Conservation (phyloP, 2,888 invertebrate species). For the Gryllus longicercus region DNA sequence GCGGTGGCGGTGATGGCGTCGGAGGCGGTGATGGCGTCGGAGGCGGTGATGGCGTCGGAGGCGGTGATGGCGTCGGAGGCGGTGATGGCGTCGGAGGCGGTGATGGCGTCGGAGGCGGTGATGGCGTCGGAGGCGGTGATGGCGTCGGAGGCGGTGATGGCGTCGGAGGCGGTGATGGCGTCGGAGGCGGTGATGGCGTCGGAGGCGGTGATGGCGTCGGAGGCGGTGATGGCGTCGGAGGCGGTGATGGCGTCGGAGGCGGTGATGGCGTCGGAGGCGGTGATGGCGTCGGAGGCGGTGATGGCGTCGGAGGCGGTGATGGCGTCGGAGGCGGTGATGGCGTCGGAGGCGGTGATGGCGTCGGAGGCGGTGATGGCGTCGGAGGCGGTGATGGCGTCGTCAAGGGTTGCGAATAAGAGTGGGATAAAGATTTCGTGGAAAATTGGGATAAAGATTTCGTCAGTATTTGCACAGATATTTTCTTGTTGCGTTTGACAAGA, state of each 20-base stretch:
- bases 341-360: background rate
- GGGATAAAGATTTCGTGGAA: too few species aligned
- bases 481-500: too few species aligned
- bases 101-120: background rate
- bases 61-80: background rate
- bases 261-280: background rate
- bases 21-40: background rate
- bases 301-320: background rate
- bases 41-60: background rate
- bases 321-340: background rate
- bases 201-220: background rate
- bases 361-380: background rate
- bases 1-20: background rate
- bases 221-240: background rate
- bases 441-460: too few species aligned
- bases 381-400: background rate
- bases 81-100: background rate
- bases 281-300: background rate
- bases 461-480: too few species aligned
- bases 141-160: background rate
- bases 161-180: background rate
- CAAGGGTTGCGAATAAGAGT: too few species aligned
- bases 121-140: background rate
- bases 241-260: background rate
- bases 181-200: too few species aligned